Evolutionary conservation across 2,113 vertebrate genomes (phyloP), one percentile per base, ranked within the genome.

Genomic region (Gnathonemus longibarbis): DNA sequence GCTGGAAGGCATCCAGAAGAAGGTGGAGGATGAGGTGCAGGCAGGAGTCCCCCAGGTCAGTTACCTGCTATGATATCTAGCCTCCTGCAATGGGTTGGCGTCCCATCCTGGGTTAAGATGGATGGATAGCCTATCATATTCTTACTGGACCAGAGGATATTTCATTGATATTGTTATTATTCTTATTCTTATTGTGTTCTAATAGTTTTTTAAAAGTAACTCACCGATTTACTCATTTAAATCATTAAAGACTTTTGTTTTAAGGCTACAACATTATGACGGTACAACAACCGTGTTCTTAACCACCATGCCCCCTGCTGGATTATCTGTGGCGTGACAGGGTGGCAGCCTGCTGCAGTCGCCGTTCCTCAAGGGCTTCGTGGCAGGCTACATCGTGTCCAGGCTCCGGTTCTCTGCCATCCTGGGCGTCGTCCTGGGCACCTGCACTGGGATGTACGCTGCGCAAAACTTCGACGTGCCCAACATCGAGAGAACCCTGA

Each of bases 301-400:
- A 80, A 42, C 74, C 74, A 80, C 13, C 74, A 80, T 42, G 35
- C 35, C 35, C 35, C 35, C 45, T 48, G 45, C 42, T 48, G 83
- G 31, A 31, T 74, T 49, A 45, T 89, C 6, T 62, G 66, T 53
- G 66, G 7, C 4, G 19, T 70, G 31, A 0, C 91, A 99, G 98
- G 96, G 97, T 91, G 95, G 96, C 62, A 96, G 96, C 0, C 90
- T 98, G 53, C 91, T 99, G 89, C 96, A 96, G 24, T 99, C 98
- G 0, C 98, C 98, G 0, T 97, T 99, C 13, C 93, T 99, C 90
- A 99, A 99, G 89, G 98, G 98, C 74, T 98, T 98, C 91, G 91
- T 99, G 93, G 98, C 97, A 0, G 98, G 98, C 0, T 99, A 98
- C 91, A 80, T 98, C 88, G 95, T 98, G 84, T 97, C 98, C 89